These are phyloP conservation scores for Lathamus discolor DNA, from an alignment of 2,113 vertebrate genomes.

Conservation along the genomic window DNA sequence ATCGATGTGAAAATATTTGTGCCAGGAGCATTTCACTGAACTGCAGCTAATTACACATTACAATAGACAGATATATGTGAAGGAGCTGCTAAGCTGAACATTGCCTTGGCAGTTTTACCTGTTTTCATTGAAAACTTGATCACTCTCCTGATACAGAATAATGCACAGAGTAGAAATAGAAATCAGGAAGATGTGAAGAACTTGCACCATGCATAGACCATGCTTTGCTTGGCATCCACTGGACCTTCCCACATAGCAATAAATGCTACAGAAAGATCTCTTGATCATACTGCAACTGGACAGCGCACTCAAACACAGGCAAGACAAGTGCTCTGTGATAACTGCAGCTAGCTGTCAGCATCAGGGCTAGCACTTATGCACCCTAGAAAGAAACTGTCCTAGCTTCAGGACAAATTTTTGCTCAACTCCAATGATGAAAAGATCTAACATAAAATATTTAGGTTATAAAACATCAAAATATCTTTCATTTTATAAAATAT, in stretches of 20 bases:
- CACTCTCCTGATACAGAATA: not conserved
- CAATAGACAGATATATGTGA: not conserved
- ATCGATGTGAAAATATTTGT: not conserved
- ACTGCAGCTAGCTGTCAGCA: not conserved
- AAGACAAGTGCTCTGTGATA: not conserved
- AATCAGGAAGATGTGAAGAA: not conserved
- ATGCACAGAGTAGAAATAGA: not conserved
- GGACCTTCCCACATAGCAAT: not conserved
- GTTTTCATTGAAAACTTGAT: not conserved
- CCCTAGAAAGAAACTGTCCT: not conserved
- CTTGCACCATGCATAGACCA: rapidly evolving
- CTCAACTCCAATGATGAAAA: not conserved
- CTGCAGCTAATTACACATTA: not conserved
- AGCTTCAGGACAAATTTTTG: not conserved
- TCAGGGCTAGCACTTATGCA: not conserved
- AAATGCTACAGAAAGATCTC: not conserved
- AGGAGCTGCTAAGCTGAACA: not conserved
- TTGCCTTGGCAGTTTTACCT: not conserved
- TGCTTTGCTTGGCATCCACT: not conserved
- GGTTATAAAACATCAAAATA: not conserved
- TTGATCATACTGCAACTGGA: not conserved
- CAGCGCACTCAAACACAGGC: not conserved
- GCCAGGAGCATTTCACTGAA: not conserved
- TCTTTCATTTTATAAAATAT: not conserved
- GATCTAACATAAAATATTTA: not conserved